Conservation (phyloP, 2,888 invertebrate species). For the Heliconius erato region DNA sequence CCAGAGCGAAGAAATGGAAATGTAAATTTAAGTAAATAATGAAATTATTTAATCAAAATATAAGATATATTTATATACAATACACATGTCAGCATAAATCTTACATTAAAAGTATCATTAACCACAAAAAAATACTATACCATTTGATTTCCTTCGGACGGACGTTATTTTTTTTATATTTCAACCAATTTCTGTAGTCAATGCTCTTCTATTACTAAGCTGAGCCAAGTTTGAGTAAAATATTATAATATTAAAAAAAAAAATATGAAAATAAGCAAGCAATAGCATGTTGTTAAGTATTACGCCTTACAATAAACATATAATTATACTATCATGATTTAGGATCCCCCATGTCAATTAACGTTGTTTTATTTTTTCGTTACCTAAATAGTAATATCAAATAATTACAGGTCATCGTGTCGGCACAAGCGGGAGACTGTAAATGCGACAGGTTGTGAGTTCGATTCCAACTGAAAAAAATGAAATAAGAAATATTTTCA, state of each 20-base stretch:
- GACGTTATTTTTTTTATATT: slow-evolving; percentile 69
- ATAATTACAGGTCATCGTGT: too few species aligned
- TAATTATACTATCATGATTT: not conserved
- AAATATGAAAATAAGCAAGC: not conserved
- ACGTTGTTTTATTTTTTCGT: not conserved
- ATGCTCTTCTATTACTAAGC: slow-evolving; percentile 20
- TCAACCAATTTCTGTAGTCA: slow-evolving; percentile 54
- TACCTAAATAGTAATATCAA: not conserved
- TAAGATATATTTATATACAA: slow-evolving; percentile 35
- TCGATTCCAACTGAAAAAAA: too few species aligned
- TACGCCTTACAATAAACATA: not conserved
- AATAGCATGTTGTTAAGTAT: not conserved
- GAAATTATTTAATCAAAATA: not conserved
- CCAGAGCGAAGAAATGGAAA: too few species aligned
- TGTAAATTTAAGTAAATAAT: too few species aligned
- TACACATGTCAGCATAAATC: slow-evolving; percentile 59
- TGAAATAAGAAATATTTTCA: too few species aligned
- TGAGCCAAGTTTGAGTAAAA: slow-evolving; percentile 7
- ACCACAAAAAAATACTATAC: slow-evolving; percentile 70
- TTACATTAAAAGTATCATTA: slow-evolving; percentile 62
- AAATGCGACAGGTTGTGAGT: too few species aligned
- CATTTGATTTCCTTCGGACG: slow-evolving; percentile 79
- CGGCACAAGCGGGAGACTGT: too few species aligned
- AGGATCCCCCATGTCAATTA: not conserved
- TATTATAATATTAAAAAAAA: not conserved